phyloP scores from a whole-genome alignment of 2,888 invertebrate species.

The Rhaphigaster nebulosa region DNA sequence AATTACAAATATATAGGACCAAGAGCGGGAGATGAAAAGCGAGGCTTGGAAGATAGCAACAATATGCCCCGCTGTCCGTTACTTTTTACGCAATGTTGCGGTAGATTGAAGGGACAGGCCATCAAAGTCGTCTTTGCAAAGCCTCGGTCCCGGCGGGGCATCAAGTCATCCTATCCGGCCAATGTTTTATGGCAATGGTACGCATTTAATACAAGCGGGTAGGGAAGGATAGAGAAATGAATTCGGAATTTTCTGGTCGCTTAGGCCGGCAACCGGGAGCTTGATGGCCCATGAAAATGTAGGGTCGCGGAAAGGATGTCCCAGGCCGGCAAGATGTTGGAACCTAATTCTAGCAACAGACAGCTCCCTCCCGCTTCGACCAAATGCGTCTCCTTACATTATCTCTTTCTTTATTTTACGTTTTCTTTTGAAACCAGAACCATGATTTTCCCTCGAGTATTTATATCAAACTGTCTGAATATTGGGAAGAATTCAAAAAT shows the following conservation, averaged over 20 bases:
- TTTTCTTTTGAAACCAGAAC: not conserved
- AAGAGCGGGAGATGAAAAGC: not conserved
- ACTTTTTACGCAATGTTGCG: constrained; percentile 11
- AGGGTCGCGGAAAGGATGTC: not conserved
- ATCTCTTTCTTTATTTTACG: not conserved
- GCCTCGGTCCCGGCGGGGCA: not conserved
- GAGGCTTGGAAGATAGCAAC: not conserved
- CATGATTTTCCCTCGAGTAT: not conserved
- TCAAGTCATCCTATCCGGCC: constrained; percentile 15
- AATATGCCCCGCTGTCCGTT: not conserved
- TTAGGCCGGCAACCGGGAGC: constrained; percentile 47
- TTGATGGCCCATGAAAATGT: constrained; percentile 58
- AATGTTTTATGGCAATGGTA: constrained; percentile 53
- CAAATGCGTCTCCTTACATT: not conserved
- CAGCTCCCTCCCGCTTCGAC: not conserved
- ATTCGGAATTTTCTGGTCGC: constrained; percentile 58
- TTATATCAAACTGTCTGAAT: not conserved
- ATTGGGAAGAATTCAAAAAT: not conserved
- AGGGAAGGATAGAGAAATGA: constrained; percentile 54
- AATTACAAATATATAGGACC: not conserved
- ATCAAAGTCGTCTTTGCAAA: not conserved
- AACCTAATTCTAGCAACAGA: constrained; percentile 31
- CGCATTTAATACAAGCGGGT: constrained; percentile 44
- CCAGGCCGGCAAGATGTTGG: constrained; percentile 5
- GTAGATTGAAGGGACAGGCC: constrained; percentile 3